A percentile compares a stretch with the other conserved stretches of the same genome.
Conservation (phyloP, 1,140 invertebrate species). For the Stratiolaelaps scimitus region DNA sequence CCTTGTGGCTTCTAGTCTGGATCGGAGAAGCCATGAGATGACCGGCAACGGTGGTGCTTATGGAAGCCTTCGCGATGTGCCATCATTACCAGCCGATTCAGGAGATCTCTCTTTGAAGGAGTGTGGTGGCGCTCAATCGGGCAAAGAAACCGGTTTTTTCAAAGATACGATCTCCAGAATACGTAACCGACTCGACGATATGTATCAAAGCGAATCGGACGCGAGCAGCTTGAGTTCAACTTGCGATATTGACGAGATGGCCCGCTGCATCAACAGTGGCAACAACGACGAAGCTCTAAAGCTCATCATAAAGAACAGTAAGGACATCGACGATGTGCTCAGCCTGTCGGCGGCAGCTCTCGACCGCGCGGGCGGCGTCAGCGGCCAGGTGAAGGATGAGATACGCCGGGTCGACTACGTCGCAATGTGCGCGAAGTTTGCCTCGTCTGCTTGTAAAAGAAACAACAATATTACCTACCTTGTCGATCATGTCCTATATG, state of each 20-base stretch:
- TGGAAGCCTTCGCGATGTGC: no score
- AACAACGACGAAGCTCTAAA: constrained; percentile 5
- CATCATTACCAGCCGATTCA: no score
- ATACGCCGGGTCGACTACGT: background rate
- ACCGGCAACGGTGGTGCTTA: no score
- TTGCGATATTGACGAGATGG: background rate
- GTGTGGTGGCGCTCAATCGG: no score
- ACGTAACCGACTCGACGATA: background rate
- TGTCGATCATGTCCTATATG: constrained; percentile 3
- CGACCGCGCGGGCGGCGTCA: constrained; percentile 11
- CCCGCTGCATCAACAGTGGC: background rate
- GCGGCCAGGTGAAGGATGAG: background rate
- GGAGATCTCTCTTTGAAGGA: no score
- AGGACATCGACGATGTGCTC: constrained; percentile 4
- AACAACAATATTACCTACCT: constrained; percentile 2
- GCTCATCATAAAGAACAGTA: constrained; percentile 9
- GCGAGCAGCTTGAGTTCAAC: background rate
- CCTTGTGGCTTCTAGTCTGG: no score
- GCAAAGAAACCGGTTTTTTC: constrained; percentile 2
- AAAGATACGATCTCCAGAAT: background rate
- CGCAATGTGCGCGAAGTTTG: constrained; percentile 2
- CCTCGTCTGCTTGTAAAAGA: background rate
- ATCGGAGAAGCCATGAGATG: no score
- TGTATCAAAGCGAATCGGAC: constrained; percentile 2
- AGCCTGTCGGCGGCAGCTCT: constrained; percentile 1